These are phyloP conservation scores for Eupithecia subumbrata DNA, from an alignment of 2,888 invertebrate genomes.

Conservation along the genomic window DNA sequence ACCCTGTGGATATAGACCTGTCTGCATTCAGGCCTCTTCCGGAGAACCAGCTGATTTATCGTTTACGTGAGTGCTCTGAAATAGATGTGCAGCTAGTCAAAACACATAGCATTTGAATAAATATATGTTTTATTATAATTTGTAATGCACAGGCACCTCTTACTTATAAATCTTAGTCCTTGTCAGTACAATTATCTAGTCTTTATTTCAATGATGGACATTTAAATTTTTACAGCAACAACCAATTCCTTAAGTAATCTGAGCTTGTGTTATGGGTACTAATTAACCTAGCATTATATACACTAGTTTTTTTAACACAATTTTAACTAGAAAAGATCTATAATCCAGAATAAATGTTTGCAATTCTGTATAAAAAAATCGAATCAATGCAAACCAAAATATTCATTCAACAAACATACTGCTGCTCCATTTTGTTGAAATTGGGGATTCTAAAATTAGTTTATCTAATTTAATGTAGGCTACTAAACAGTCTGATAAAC, in stretches of 20 bases:
- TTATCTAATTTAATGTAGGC: not conserved
- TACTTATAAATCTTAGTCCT: not conserved
- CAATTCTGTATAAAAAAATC: not conserved
- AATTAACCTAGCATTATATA: too few species aligned
- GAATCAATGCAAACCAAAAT: not conserved
- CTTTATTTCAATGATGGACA: too few species aligned
- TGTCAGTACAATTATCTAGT: too few species aligned
- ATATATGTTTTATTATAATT: not conserved
- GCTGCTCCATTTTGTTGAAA: not conserved
- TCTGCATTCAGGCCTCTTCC: conserved; percentile 86
- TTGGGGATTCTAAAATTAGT: not conserved
- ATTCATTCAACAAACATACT: not conserved
- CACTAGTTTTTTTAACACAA: not conserved
- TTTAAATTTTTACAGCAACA: too few species aligned
- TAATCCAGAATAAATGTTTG: not conserved
- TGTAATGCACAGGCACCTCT: not conserved
- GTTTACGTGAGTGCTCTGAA: conserved; percentile 85
- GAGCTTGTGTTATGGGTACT: too few species aligned
- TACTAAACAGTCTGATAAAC: conserved; percentile 15
- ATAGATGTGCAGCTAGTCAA: too few species aligned
- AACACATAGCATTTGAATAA: not conserved
- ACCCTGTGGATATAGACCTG: conserved; percentile 89
- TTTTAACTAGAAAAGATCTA: too few species aligned
- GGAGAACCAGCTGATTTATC: conserved; percentile 88
- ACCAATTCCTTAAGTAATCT: too few species aligned